A percentile compares a stretch with the other conserved stretches of the same genome.
Conservation (phyloP, 2,113 vertebrate species). For the Gopherus evgoodei region DNA sequence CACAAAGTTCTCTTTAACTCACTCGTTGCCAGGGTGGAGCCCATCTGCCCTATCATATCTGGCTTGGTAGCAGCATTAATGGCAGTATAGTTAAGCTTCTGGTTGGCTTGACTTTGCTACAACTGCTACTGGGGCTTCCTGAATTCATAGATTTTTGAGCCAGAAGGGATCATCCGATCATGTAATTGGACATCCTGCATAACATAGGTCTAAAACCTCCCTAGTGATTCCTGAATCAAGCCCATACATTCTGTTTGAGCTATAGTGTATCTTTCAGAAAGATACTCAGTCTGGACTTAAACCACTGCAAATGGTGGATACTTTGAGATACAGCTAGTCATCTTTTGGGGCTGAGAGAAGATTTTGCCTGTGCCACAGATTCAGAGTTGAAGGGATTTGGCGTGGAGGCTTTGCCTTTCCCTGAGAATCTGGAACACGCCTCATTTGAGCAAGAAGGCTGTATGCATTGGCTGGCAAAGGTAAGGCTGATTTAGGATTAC, state of each 20-base stretch:
- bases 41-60: neutral
- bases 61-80: neutral
- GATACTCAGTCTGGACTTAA: neutral
- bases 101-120: neutral
- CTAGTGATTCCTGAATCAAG: neutral
- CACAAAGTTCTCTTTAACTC: neutral
- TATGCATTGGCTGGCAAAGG: neutral
- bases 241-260: neutral
- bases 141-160: neutral
- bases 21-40: neutral
- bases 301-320: neutral
- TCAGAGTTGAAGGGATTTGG: neutral
- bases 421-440: neutral
- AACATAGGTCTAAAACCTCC: neutral
- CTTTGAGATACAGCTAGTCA: neutral
- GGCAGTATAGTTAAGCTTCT: neutral
- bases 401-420: neutral
- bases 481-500: neutral
- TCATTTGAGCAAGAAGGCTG: neutral
- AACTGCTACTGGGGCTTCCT: neutral
- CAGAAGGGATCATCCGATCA: neutral
- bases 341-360: neutral
- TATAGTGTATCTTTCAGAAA: neutral
- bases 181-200: rapidly evolving
- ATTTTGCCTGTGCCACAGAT: neutral